Base-by-base conservation (phyloP, 2,113 vertebrate genomes). In the Pongo pygmaeus region DNA sequence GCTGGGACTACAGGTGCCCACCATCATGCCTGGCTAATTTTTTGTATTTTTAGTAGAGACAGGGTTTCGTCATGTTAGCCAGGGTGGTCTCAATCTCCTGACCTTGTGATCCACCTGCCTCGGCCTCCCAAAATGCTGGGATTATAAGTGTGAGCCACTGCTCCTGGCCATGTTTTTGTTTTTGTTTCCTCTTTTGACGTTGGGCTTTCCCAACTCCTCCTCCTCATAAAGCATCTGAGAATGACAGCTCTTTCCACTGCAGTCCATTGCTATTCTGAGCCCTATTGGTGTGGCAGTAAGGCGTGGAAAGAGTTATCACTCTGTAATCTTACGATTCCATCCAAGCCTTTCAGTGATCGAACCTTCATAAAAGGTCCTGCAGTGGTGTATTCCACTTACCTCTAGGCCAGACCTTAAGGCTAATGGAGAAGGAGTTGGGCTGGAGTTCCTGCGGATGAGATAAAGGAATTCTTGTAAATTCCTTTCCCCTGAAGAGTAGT, bases 371-470 rank as follows among this genome's bases (percentile, higher is more conserved):
- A 3, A 32, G 69, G 1, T 16, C 67, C 61, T 18, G 4, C 10
- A 22, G 8, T 10, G 2, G 11, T 38, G 6, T 2, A 43, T 27
- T 3, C 48, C 20, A 25, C 2, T 2, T 0, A 32, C 7, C 0
- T 9, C 2, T 59, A 30, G 23, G 2, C 14, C 38, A 32, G 18
- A 17, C 10, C 5, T 0, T 18, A 43, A 17, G 16, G 13, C 20
- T n/a, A 16, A 30, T 0, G 0, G 17, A 38, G 7, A 7, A 52
- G 11, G 23, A 64, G 17, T 2, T 43, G 40, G 27, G 30, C 48
- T 46, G 22, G 30, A 20, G 12, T 22, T 43, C 32, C 30, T 20
- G 2, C 6, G 46, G 25, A 23, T 35, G 38, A 23, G 30, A 50
- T n/a, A 43, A n/a, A 35, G 8, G 27, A 64, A 27, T 25, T 59